Evolutionary conservation across 2,113 vertebrate species (phyloP).

Genomic region (Hystrix brachyura): DNA sequence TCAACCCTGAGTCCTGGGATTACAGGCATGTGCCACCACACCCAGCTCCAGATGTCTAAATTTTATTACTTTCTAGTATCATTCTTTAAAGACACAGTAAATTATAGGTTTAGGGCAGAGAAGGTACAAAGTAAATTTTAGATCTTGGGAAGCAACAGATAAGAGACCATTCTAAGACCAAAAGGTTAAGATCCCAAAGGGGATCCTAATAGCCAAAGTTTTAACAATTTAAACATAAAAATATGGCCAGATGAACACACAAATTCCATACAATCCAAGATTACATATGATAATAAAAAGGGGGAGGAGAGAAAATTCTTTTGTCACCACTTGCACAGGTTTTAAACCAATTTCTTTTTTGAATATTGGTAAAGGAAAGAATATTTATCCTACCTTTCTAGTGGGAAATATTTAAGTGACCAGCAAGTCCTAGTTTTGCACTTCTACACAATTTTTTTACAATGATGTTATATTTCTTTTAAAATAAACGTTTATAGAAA

Average conservation of each 20-base stretch:
- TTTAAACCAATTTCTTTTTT: not conserved
- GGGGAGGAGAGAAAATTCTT: not conserved
- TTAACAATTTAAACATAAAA: not conserved
- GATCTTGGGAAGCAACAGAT: no score
- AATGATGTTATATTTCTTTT: not conserved
- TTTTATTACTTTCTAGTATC: not conserved
- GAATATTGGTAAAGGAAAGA: not conserved
- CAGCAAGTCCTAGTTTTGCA: not conserved
- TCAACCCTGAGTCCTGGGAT: accelerated
- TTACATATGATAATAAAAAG: not conserved
- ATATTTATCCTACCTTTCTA: not conserved
- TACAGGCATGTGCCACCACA: not conserved
- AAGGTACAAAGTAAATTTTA: not conserved
- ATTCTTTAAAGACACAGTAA: not conserved
- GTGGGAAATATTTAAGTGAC: not conserved
- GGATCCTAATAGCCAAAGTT: not conserved
- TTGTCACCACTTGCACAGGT: not conserved
- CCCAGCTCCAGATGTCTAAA: not conserved
- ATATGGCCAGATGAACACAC: not conserved
- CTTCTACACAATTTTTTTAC: not conserved
- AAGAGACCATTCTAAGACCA: not conserved
- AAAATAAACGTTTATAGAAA: not conserved
- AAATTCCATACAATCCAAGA: not conserved
- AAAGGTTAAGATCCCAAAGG: not conserved
- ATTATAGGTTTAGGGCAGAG: not conserved